Base-by-base conservation (phyloP, 2,113 vertebrate species). In the Menidia beryllina region DNA sequence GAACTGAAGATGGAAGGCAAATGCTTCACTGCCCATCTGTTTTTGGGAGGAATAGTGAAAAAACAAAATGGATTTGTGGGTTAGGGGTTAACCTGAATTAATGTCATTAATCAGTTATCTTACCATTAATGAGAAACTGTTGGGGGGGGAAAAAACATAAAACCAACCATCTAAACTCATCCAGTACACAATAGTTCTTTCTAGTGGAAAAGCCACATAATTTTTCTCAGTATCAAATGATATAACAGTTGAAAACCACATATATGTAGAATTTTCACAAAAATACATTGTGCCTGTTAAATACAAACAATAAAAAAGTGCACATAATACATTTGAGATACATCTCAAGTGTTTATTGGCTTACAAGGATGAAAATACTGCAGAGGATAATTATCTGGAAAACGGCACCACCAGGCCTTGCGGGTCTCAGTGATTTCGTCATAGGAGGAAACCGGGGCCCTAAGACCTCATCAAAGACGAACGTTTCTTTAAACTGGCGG, bases 401-500 rank as follows among this genome's bases (percentile, higher is more conserved):
- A 41, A 17, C 7, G 34, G 61, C 20, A n/a, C 49, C 1, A 3
- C 34, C 13, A n/a, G 43, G 36, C 13, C 13, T 60, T 2, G 56
- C 26, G 14, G 39, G 20, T 24, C 7, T 49, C 45, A 51, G 43
- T 19, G 50, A 63, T 69, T 52, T 67, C 48, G 39, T 76, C 34
- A 62, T 26, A 45, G 67, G 36, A 39, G 51, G 48, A 69, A 79
- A 76, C 55, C 49, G n/a, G 43, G 56, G 56, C 69, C 65, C 52
- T 68, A 53, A 83, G 81, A 79, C 76, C 81, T 84, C 78, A 80
- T 79, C 60, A 84, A 84, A 83, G 52, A 61, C 47, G 39, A 19
- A 27, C 2, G 20, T 48, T 62, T 72, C 70, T 61, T 81, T 25
- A 56, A 54, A 69, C 14, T 19, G 9, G 25, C 68, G 70, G 81